Evolutionary conservation across 2,888 invertebrate genomes (phyloP).

Genomic region (Drosophila ezoana): DNA sequence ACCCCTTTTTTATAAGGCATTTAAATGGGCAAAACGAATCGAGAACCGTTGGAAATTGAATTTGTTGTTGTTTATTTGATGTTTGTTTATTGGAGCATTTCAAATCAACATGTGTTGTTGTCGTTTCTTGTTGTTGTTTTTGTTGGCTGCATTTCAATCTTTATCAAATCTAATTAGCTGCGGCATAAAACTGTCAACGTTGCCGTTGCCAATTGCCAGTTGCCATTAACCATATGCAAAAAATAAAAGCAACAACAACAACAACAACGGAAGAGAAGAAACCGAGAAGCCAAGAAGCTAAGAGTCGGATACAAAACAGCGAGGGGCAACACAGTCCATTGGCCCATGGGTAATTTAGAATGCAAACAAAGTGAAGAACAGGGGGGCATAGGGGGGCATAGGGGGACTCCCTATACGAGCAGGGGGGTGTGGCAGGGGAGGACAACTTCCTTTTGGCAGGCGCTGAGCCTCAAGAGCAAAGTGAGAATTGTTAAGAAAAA

Average conservation of each 20-base stretch:
- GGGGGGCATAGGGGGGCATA: background rate
- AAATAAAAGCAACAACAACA: constrained; percentile 8
- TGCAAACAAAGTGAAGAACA: constrained; percentile 58
- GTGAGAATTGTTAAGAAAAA: constrained; percentile 66
- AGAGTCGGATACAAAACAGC: constrained; percentile 24
- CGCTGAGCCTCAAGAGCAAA: constrained; percentile 48
- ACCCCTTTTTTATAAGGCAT: background rate
- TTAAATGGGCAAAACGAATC: constrained; percentile 9
- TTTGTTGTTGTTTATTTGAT: constrained; percentile 14
- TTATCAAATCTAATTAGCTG: constrained; percentile 63
- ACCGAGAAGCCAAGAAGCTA: constrained; percentile 42
- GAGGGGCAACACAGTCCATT: constrained; percentile 51
- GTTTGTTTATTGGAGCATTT: constrained; percentile 40
- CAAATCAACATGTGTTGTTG: constrained; percentile 50
- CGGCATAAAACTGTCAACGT: constrained; percentile 61
- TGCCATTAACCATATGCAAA: constrained; percentile 39
- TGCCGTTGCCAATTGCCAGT: constrained; percentile 42
- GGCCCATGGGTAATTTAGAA: constrained; percentile 74
- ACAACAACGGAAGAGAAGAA: constrained; percentile 33
- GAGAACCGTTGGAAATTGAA: constrained; percentile 31
- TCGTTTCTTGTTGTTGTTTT: constrained; percentile 9
- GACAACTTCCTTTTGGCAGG: constrained; percentile 68
- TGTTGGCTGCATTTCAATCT: constrained; percentile 25
- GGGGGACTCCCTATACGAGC: background rate
- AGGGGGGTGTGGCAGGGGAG: background rate